These are phyloP conservation scores for Hylaea fasciaria DNA, from an alignment of 2,888 invertebrate genomes.

Conservation along the genomic window DNA sequence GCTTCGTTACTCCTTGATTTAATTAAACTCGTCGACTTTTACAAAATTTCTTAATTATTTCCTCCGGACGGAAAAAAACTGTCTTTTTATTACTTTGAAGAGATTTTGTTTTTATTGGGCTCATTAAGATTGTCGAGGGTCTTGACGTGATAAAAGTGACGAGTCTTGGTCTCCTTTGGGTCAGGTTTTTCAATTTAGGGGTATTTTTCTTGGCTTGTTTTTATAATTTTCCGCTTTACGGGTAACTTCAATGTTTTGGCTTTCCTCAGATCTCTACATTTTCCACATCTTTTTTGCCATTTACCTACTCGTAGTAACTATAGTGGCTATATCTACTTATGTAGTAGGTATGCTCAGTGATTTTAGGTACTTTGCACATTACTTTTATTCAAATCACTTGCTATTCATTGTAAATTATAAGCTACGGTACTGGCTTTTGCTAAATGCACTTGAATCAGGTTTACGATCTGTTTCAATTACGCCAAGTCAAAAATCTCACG, in stretches of 20 bases:
- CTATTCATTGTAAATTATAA: too few species aligned
- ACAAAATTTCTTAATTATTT: conserved; percentile 70
- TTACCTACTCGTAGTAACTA: too few species aligned
- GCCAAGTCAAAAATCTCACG: too few species aligned
- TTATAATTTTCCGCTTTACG: background rate
- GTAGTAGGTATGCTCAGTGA: too few species aligned
- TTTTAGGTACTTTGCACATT: too few species aligned
- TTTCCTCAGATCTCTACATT: background rate
- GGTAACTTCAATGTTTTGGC: background rate
- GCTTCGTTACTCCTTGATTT: conserved; percentile 73
- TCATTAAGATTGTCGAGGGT: conserved; percentile 27
- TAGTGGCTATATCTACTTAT: too few species aligned
- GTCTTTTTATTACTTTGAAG: conserved; percentile 38
- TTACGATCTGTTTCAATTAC: too few species aligned
- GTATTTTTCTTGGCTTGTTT: conserved; percentile 1
- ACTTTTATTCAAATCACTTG: too few species aligned
- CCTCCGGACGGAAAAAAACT: conserved; percentile 60
- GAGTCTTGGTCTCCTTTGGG: background rate
- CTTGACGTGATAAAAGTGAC: conserved; percentile 30
- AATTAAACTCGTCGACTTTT: conserved; percentile 71
- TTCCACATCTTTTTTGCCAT: background rate
- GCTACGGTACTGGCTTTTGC: too few species aligned
- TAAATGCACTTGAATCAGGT: too few species aligned
- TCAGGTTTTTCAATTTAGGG: conserved; percentile 9
- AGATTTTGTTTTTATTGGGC: conserved; percentile 37